phyloP scores from a whole-genome alignment of 2,113 vertebrate species.

The Tetrax tetrax region DNA sequence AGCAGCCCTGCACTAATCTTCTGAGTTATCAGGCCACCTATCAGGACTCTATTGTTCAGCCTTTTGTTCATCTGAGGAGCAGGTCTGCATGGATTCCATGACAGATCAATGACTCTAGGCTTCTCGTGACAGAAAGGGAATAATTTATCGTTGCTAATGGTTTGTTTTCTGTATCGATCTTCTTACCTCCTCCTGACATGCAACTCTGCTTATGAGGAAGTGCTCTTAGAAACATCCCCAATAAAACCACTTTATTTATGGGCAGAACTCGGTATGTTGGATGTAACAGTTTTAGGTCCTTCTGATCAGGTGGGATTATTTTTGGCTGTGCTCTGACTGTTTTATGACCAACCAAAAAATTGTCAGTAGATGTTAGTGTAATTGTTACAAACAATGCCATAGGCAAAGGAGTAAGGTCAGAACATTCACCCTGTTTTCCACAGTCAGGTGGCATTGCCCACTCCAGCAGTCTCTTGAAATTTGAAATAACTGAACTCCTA shows the following conservation, averaged over 20 bases:
- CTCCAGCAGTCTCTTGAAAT: not conserved
- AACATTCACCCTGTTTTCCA: not conserved
- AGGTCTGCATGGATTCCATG: slow-evolving; percentile 18
- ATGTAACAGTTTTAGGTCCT: not conserved
- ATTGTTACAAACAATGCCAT: not conserved
- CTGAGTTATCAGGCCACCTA: slow-evolving; percentile 8
- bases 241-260: not conserved
- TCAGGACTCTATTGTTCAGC: not conserved
- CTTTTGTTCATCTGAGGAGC: not conserved
- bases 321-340: not conserved
- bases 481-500: not conserved
- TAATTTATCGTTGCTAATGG: slow-evolving; percentile 8
- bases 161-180: slow-evolving; percentile 9
- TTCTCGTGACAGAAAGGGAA: slow-evolving; percentile 6
- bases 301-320: not conserved
- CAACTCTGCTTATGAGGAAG: not conserved
- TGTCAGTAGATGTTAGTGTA: not conserved
- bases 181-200: not conserved
- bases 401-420: not conserved
- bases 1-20: not conserved
- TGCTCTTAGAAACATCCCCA: not conserved
- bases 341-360: not conserved
- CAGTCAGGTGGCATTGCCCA: not conserved
- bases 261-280: not conserved
- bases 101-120: slow-evolving; percentile 16